Evolutionary conservation across 2,113 vertebrate genomes (phyloP).

Genomic region (Camarhynchus parvulus): DNA sequence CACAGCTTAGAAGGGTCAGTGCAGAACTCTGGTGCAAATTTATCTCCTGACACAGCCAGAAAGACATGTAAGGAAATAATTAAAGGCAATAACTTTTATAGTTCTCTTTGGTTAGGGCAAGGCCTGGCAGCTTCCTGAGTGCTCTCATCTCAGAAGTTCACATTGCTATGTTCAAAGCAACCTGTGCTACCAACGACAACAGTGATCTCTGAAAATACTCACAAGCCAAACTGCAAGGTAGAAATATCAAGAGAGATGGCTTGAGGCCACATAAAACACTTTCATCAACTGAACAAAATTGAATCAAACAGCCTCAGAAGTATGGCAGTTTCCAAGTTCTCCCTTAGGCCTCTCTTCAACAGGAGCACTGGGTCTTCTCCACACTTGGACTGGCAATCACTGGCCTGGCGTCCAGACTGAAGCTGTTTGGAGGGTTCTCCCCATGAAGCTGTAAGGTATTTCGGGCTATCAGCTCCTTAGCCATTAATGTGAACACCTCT

Average conservation of each 20-base stretch:
- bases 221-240: not conserved
- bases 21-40: not conserved
- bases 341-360: slow-evolving; percentile 65
- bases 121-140: not conserved
- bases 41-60: slow-evolving; percentile 6
- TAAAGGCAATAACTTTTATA: not conserved
- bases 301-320: not conserved
- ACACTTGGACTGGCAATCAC: slow-evolving; percentile 46
- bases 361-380: slow-evolving; percentile 78
- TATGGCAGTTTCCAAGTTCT: not conserved
- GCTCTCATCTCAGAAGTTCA: not conserved
- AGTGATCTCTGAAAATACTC: not conserved
- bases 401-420: slow-evolving; percentile 79
- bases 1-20: not conserved
- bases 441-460: slow-evolving; percentile 76
- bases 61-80: not conserved
- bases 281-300: not conserved
- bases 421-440: slow-evolving; percentile 52
- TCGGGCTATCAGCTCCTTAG: slow-evolving; percentile 76
- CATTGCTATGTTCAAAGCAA: not conserved
- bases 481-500: slow-evolving; percentile 83
- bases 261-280: not conserved
- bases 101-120: slow-evolving; percentile 48
- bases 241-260: not conserved
- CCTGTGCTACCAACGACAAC: not conserved